Percentiles rank a stretch among this genome's conserved stretches.
Conservation (phyloP, 2,888 invertebrate species). For the Catocala sponsa region DNA sequence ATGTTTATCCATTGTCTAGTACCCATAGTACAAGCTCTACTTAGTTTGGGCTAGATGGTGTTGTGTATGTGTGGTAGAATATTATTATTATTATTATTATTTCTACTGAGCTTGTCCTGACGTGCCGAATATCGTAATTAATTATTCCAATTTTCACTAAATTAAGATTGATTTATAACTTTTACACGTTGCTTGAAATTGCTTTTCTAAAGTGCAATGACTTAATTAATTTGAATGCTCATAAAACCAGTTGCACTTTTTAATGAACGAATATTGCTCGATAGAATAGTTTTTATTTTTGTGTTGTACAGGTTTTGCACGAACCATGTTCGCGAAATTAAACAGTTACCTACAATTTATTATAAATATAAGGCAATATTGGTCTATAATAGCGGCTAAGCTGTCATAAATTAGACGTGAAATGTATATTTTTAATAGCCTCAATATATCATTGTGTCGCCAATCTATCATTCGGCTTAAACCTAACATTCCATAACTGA, state of each 20-base stretch:
- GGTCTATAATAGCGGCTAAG: background rate
- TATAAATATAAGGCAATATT: background rate
- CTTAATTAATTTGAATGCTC: conserved; percentile 7
- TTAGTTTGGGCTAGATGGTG: too few species aligned
- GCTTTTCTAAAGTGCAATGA: conserved; percentile 2
- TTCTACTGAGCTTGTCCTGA: background rate
- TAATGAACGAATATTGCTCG: background rate
- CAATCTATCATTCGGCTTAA: conserved; percentile 16
- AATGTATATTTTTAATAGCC: conserved; percentile 8
- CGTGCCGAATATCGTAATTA: too few species aligned
- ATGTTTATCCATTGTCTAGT: too few species aligned
- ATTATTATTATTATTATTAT: too few species aligned
- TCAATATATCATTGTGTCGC: conserved; percentile 25
- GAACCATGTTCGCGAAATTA: conserved; percentile 9
- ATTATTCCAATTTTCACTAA: too few species aligned
- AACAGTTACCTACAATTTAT: conserved; percentile 1
- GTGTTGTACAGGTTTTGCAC: background rate
- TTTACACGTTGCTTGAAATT: background rate
- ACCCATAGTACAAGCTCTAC: too few species aligned
- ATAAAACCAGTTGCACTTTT: conserved; percentile 6
- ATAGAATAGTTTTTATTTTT: conserved; percentile 3
- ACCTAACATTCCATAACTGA: conserved; percentile 56
- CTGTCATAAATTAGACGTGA: background rate
- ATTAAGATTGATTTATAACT: conserved; percentile 2
- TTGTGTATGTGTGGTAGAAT: too few species aligned